phyloP scores from a whole-genome alignment of 2,888 invertebrate genomes.

The Biston stratarius region DNA sequence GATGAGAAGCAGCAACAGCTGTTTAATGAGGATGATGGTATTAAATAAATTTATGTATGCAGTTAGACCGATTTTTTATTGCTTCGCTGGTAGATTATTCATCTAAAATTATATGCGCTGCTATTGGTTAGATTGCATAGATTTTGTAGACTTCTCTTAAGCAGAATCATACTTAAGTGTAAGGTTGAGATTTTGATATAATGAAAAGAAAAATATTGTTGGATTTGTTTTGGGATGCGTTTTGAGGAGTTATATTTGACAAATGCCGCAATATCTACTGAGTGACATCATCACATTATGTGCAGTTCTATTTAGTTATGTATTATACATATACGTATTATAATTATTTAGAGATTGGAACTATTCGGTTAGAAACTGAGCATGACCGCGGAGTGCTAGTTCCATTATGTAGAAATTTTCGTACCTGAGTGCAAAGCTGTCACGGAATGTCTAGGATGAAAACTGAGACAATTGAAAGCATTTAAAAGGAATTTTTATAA shows the following conservation, averaged over 20 bases:
- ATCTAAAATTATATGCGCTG: background rate
- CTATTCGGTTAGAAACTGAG: conserved; percentile 2
- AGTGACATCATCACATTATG: conserved; percentile 1
- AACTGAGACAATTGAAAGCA: no score
- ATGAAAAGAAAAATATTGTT: background rate
- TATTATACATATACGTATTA: background rate
- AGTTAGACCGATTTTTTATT: conserved; percentile 12
- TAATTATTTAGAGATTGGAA: conserved; percentile 14
- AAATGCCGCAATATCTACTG: background rate
- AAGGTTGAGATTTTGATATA: conserved; percentile 2
- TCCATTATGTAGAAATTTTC: background rate
- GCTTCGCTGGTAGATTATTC: conserved; percentile 17
- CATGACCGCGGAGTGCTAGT: background rate
- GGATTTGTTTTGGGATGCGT: conserved; percentile 11
- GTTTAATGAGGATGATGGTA: conserved; percentile 74
- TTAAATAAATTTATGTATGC: conserved; percentile 52
- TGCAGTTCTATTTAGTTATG: conserved; percentile 9
- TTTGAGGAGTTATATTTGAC: conserved; percentile 6
- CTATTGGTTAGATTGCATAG: background rate
- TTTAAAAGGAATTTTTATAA: no score
- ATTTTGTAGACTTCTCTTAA: background rate
- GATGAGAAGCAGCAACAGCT: conserved; percentile 66
- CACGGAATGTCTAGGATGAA: no score
- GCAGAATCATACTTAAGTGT: background rate
- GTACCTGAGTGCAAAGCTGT: no score